Percentiles rank a stretch among this genome's conserved stretches.
Evolutionary conservation across 2,888 invertebrate species (phyloP).

Genomic region (Ecdyonurus torrentis): DNA sequence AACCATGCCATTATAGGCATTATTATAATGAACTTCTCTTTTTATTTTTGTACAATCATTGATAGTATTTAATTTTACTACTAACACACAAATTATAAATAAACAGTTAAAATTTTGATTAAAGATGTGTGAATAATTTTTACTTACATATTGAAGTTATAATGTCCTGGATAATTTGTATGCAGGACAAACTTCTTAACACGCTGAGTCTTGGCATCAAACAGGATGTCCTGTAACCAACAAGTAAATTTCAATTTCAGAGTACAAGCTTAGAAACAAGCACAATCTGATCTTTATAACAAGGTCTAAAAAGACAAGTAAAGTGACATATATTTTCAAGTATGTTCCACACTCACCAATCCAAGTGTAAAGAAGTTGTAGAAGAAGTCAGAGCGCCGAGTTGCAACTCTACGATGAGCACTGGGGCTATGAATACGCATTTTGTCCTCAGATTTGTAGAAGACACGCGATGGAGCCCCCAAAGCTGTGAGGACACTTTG

Average conservation of each 20-base stretch:
- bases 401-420: conserved; percentile 57
- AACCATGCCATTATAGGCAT: no score
- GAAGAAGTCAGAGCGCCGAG: conserved; percentile 86
- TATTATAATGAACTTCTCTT: no score
- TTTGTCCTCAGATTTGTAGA: conserved; percentile 97
- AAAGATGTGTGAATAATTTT: not conserved
- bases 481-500: conserved; percentile 77
- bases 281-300: no score
- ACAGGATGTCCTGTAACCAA: conserved; percentile 67
- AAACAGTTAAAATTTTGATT: no score
- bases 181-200: conserved; percentile 96
- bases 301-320: no score
- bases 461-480: conserved; percentile 82
- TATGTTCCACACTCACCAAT: conserved; percentile 65
- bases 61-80: no score
- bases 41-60: no score
- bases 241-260: not conserved
- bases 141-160: conserved; percentile 92
- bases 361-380: conserved; percentile 97
- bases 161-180: conserved; percentile 99
- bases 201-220: conserved; percentile 86
- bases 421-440: conserved; percentile 94
- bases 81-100: no score
- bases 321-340: no score
- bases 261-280: not conserved